A percentile compares a stretch with the other conserved stretches of the same genome.
These are phyloP conservation scores for Deroplatys truncata DNA, from an alignment of 2,888 invertebrate genomes.

Conservation along the genomic window DNA sequence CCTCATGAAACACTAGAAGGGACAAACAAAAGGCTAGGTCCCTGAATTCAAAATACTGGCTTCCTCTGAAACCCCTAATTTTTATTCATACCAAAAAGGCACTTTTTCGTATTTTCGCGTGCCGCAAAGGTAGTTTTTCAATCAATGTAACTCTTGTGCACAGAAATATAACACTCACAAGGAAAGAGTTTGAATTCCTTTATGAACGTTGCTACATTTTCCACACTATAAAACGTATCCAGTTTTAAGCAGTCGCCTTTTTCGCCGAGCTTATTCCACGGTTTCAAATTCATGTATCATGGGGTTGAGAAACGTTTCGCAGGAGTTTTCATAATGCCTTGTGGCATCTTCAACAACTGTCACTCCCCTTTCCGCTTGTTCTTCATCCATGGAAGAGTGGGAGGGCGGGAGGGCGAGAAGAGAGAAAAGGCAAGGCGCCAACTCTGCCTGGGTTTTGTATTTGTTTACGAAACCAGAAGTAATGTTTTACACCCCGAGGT, in stretches of 20 bases:
- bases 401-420: neutral
- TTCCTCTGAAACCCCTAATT: too few species aligned
- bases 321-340: neutral
- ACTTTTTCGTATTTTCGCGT: too few species aligned
- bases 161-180: neutral
- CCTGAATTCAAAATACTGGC: too few species aligned
- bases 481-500: neutral
- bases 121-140: too few species aligned
- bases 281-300: neutral
- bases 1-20: too few species aligned
- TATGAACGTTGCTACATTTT: neutral
- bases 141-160: too few species aligned
- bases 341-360: neutral
- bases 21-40: too few species aligned
- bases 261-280: neutral
- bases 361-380: neutral
- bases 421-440: constrained; percentile 27
- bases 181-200: neutral
- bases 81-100: too few species aligned
- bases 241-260: neutral
- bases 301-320: neutral
- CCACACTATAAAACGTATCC: neutral
- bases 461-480: constrained; percentile 12
- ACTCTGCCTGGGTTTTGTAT: constrained; percentile 34
- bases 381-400: neutral